Percentiles rank a stretch among this genome's conserved stretches.
Evolutionary conservation across 2,113 vertebrate genomes (phyloP).

Genomic region (Bufo bufo): DNA sequence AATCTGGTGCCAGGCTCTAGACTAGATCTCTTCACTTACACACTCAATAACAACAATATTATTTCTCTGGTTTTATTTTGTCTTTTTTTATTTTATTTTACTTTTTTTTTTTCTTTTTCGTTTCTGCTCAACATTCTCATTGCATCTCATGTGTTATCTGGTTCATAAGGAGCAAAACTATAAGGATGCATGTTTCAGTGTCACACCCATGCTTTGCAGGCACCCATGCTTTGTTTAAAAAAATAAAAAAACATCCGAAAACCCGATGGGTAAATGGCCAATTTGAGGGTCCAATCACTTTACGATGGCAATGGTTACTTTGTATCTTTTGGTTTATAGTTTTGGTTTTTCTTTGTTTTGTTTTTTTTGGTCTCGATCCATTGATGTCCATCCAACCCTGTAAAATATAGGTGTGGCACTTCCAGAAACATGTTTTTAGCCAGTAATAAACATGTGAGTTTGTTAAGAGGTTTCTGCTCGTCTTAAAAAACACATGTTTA

Average conservation of each 20-base stretch:
- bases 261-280: neutral
- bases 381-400: constrained; percentile 68
- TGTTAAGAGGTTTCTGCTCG: constrained; percentile 79
- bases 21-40: constrained; percentile 59
- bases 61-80: neutral
- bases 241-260: constrained; percentile 47
- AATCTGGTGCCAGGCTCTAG: constrained; percentile 66
- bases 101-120: constrained; percentile 55
- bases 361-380: constrained; percentile 28
- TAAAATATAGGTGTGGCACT: constrained; percentile 99
- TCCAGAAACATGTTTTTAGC: constrained; percentile 99
- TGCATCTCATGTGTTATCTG: constrained; percentile 99
- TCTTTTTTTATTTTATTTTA: neutral
- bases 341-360: neutral
- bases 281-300: neutral
- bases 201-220: constrained; percentile 96
- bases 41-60: constrained; percentile 60
- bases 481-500: constrained; percentile 99
- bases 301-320: neutral
- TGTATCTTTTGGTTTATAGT: neutral
- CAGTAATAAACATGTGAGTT: constrained; percentile 99
- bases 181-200: constrained; percentile 99
- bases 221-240: constrained; percentile 58
- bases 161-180: constrained; percentile 99
- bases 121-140: constrained; percentile 77